Evolutionary conservation across 1,140 invertebrate genomes (phyloP), one percentile per base, ranked within the genome.

Genomic region (Cherax quadricarinatus): DNA sequence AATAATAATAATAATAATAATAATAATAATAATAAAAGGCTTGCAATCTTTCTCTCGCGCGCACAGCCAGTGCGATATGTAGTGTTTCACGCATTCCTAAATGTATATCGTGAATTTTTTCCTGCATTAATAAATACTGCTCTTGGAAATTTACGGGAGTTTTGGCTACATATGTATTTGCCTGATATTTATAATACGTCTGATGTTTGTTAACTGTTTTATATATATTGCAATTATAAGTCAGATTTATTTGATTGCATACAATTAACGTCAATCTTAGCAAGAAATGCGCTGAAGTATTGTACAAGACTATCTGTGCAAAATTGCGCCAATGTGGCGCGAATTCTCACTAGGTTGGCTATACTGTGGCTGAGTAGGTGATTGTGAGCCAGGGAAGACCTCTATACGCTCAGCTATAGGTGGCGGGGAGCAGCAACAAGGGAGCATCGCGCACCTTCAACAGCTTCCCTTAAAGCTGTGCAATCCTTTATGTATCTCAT

Each of bases 341-440:
- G 81, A 83, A n/a, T 60, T 30, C 16, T 16, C n/a, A 5, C 57
- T 21, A 60, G 7, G 81, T 83, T 83, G 81, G 81, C 57, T 57
- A 57, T 48, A 83, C 81, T 83, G 81, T 51, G 18, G 10, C 53
- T 49, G 57, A 83, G 81, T 83, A 83, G 57, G 81, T 57, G 81
- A 83, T 83, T 83, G 81, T 83, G 81, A 83, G 81, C 57, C 24
- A 16, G 14, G 81, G n/a, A 24, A n/a, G 4, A 24, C 57, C n/a
- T 75, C 70, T 75, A 75, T 30, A 30, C 9, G 0, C n/a, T 12
- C n/a, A 7, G 9, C n/a, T 30, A 30, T 30, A 75, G 24, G 70
- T 75, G 70, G 70, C 70, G 70, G 70, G 70, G 70, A n/a, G 70
- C 6, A 10, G n/a, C 7, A 30, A 75, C 70, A 75, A 30, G 6